These are phyloP conservation scores for Hyalella azteca DNA, from an alignment of 2,888 invertebrate species.

Conservation along the genomic window DNA sequence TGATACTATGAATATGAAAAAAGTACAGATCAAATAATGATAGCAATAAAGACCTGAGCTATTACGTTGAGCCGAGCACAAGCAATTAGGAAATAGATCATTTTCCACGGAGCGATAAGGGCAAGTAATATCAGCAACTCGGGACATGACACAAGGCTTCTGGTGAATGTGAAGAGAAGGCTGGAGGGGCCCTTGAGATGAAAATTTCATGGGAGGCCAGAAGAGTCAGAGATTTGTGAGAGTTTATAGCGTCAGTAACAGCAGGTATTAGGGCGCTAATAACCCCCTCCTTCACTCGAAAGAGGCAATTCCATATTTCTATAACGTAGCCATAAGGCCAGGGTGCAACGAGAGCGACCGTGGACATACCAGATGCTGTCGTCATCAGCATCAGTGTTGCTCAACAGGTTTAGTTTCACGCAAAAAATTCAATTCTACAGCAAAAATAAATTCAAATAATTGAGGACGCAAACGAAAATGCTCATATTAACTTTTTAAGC, in stretches of 20 bases:
- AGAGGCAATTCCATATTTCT: conserved; percentile 28
- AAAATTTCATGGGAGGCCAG: not conserved
- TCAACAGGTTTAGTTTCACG: not conserved
- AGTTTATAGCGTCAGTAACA: conserved; percentile 17
- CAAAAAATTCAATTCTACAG: not conserved
- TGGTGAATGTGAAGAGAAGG: no score
- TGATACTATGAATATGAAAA: no score
- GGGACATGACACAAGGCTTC: no score
- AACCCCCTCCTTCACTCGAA: conserved; percentile 18
- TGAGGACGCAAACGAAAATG: not conserved
- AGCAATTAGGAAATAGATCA: no score
- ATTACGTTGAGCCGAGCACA: no score
- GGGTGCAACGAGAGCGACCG: not conserved
- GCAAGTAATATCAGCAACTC: no score
- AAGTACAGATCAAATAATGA: no score
- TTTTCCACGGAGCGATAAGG: no score
- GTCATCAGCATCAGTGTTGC: not conserved
- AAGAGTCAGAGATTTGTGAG: conserved; percentile 23
- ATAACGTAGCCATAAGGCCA: not conserved
- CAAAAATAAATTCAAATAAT: not conserved
- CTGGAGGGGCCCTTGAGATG: not conserved
- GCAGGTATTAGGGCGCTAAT: conserved; percentile 28
- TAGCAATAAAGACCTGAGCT: no score
- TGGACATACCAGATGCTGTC: not conserved
- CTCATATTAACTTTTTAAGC: not conserved